phyloP scores from a whole-genome alignment of 2,888 invertebrate genomes.

The Trichopoda pennipes region DNA sequence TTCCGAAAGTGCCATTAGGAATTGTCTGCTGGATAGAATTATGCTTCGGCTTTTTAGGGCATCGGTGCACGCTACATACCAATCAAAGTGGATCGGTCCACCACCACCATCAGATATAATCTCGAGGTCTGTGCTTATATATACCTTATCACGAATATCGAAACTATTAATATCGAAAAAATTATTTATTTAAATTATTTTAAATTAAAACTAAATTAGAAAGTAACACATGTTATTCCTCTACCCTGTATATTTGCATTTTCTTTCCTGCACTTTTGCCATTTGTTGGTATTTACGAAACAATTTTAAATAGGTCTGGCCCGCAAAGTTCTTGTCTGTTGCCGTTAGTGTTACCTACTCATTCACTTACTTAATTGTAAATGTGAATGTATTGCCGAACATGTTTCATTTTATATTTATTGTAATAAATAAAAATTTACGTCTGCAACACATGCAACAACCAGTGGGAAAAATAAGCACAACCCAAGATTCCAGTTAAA shows the following conservation, averaged over 20 bases:
- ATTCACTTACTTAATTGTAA: constrained; percentile 35
- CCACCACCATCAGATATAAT: no score
- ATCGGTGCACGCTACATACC: no score
- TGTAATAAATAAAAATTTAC: constrained; percentile 69
- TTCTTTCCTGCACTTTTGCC: neutral
- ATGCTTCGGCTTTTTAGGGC: no score
- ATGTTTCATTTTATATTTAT: constrained; percentile 66
- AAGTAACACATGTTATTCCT: neutral
- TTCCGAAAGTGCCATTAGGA: no score
- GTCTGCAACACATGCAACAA: constrained; percentile 65
- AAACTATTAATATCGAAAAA: no score
- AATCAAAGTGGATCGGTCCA: no score
- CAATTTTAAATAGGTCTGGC: constrained; percentile 67
- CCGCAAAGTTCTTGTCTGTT: constrained; percentile 47
- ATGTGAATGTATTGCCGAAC: constrained; percentile 62
- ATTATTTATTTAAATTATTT: no score
- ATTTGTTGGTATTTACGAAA: constrained; percentile 41
- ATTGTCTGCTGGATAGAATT: no score
- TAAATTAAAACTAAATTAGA: no score
- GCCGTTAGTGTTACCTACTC: constrained; percentile 54
- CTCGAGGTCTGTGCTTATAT: no score
- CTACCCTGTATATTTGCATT: neutral
- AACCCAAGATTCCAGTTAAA: constrained; percentile 47
- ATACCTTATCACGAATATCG: no score
- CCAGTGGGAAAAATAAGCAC: constrained; percentile 49